Base-by-base conservation (phyloP, 2,797 vertebrate species). In the Sebastes vulpes region DNA sequence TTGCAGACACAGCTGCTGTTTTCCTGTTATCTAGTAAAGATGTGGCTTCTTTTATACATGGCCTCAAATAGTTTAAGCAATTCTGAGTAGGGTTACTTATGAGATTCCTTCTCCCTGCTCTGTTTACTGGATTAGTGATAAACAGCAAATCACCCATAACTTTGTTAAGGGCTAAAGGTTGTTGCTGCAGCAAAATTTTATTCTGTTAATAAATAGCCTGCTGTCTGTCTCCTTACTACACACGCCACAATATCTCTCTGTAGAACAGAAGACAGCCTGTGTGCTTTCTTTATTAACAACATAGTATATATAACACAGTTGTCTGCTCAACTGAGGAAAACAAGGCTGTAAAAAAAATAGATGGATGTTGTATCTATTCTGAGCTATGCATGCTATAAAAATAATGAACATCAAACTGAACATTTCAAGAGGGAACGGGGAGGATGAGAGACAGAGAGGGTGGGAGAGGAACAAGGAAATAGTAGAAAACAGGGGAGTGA, bases 381-480 rank as follows among this genome's bases (percentile, higher is more conserved):
- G 75, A 73, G 78, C 20, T 75, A 63, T 29, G 65, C 56, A 64
- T 21, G 46, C 72, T 67, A 65, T 84, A 86, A 84, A 89, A 81
- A 78, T 63, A 65, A 82, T 65, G 59, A 75, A 83, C 64, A 75
- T 64, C 66, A 77, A 88, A 89, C 77, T 63, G 48, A 69, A 78
- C 9, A 5, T 59, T 79, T 74, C 14, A 53, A 65, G 48, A 60
- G 20, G 23, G 20, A 64, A 68, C 23, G 1, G 10, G 4, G 18
- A 71, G 21, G 38, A 70, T 31, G 38, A 50, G 53, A 81, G 35
- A 65, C 25, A 72, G 52, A 46, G 42, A 46, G 46, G 18, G 20
- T 2, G 29, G 12, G 66, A 54, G 5, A 32, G 25, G 31, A 28
- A 46, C 1, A 32, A 20, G 18, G n/a, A 56, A 50, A 31, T 25